Evolutionary conservation across 2,797 vertebrate genomes (phyloP).

Genomic region (Eremophila alpestris): DNA sequence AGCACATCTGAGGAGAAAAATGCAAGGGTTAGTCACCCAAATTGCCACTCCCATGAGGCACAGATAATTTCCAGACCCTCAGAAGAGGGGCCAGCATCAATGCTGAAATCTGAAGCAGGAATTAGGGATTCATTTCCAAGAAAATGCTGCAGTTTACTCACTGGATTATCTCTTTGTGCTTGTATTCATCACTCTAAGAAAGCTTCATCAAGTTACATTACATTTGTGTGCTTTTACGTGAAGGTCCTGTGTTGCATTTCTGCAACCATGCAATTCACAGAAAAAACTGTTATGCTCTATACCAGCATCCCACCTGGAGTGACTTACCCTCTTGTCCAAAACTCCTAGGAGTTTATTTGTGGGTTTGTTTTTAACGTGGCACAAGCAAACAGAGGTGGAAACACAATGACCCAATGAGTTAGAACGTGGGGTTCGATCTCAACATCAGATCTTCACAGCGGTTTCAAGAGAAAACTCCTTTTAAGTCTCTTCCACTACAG

Average conservation of each 20-base stretch:
- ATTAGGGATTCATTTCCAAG: neutral
- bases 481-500: neutral
- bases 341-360: neutral
- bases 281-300: neutral
- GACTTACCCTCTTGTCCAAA: neutral
- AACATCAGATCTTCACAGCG: neutral
- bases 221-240: neutral
- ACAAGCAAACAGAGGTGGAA: neutral
- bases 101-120: neutral
- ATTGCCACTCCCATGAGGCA: neutral
- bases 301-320: neutral
- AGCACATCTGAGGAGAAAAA: neutral
- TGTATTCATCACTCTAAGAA: neutral
- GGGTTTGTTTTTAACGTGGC: neutral
- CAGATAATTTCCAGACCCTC: neutral
- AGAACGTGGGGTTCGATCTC: neutral
- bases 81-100: fast-evolving
- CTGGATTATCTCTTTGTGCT: neutral
- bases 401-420: neutral
- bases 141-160: neutral
- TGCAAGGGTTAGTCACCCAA: neutral
- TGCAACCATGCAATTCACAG: neutral
- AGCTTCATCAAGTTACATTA: neutral
- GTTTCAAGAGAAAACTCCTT: neutral
- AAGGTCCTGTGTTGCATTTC: neutral